Percentiles rank a stretch among this genome's conserved stretches.
Evolutionary conservation across 2,797 vertebrate genomes (phyloP).

Genomic region (Aplochiton taeniatus): DNA sequence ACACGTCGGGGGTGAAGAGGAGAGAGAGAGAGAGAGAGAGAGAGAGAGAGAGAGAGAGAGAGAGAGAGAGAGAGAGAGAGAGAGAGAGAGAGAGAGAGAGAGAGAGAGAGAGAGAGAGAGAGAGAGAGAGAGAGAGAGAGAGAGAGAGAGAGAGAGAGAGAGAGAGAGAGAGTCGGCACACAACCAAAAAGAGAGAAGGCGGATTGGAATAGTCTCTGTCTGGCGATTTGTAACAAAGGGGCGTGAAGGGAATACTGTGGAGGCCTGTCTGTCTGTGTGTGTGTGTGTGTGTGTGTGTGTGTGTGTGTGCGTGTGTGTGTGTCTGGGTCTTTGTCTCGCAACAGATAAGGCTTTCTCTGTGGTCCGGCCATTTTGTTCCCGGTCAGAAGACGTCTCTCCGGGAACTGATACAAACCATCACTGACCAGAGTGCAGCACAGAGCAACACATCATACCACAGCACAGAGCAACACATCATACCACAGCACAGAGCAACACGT

Average conservation of each 20-base stretch:
- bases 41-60: no score
- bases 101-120: no score
- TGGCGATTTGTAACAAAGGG: neutral
- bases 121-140: neutral
- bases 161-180: constrained; percentile 20
- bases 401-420: no score
- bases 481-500: no score
- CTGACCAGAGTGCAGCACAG: no score
- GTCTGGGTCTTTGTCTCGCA: neutral
- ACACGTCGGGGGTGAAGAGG: no score
- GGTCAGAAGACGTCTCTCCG: neutral
- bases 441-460: no score
- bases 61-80: neutral
- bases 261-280: neutral
- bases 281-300: constrained; percentile 7
- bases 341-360: neutral
- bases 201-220: constrained; percentile 17
- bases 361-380: constrained; percentile 13
- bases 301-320: neutral
- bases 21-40: no score
- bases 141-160: constrained; percentile 16
- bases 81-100: constrained; percentile 15
- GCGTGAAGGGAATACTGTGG: neutral
- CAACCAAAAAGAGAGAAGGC: neutral
- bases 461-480: no score